A percentile compares a stretch with the other conserved stretches of the same genome.
Evolutionary conservation across 2,113 vertebrate species (phyloP).

Genomic region (Halichoeres trimaculatus): DNA sequence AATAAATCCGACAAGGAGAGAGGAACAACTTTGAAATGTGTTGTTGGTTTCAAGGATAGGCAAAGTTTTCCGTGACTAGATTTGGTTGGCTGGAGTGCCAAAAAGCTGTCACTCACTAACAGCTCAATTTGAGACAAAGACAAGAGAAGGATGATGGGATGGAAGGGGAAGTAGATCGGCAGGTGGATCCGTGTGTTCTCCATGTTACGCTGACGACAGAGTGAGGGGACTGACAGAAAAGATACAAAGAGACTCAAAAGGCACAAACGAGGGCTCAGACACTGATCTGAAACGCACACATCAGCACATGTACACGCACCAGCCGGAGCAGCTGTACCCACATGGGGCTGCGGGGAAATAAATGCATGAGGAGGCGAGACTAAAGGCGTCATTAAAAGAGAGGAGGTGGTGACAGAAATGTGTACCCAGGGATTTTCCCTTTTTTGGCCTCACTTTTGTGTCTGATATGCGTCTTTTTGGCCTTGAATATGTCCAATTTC

Average conservation of each 20-base stretch:
- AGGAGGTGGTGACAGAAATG: slow-evolving; percentile 75
- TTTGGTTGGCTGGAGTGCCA: slow-evolving; percentile 43
- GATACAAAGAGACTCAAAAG: slow-evolving; percentile 37
- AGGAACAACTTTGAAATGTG: slow-evolving; percentile 40
- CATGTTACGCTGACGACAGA: slow-evolving; percentile 52
- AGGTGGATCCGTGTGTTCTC: slow-evolving; percentile 40
- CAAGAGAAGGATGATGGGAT: slow-evolving; percentile 29
- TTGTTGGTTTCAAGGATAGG: slow-evolving; percentile 45
- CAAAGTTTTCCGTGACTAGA: slow-evolving; percentile 44
- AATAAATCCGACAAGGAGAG: slow-evolving; percentile 11
- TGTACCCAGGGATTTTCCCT: slow-evolving; percentile 68
- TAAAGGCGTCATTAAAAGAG: slow-evolving; percentile 77
- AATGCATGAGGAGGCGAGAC: slow-evolving; percentile 70
- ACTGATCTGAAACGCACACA: slow-evolving; percentile 64
- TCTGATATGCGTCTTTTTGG: slow-evolving; percentile 14
- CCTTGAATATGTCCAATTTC: slow-evolving; percentile 57
- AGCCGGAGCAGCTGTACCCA: slow-evolving; percentile 76
- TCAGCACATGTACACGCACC: slow-evolving; percentile 33
- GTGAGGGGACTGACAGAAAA: slow-evolving; percentile 56
- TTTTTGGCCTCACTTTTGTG: slow-evolving; percentile 48
- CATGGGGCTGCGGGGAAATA: slow-evolving; percentile 66
- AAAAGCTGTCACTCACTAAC: slow-evolving; percentile 59
- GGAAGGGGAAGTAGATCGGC: slow-evolving; percentile 2
- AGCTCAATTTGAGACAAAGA: slow-evolving; percentile 63
- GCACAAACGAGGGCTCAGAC: slow-evolving; percentile 66